Percentiles rank a stretch among this genome's conserved stretches.
phyloP scores from a whole-genome alignment of 2,113 vertebrate species.

The Catagonus wagneri region DNA sequence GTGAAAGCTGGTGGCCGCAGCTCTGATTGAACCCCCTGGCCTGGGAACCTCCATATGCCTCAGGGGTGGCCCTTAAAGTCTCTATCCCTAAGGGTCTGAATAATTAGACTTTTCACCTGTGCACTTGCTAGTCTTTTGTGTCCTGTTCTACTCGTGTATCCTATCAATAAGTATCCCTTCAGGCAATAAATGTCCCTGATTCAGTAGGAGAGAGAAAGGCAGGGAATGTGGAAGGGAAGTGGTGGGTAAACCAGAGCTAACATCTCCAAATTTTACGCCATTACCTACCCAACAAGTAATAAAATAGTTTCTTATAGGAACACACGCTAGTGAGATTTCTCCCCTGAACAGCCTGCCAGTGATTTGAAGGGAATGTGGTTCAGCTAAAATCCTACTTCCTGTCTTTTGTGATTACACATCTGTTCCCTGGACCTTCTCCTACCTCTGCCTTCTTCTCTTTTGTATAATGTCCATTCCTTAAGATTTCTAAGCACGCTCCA shows the following conservation, averaged over 20 bases:
- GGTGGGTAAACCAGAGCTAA: neutral
- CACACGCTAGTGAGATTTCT: neutral
- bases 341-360: neutral
- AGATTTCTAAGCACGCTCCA: neutral
- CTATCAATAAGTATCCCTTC: neutral
- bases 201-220: neutral
- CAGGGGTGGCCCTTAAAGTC: neutral
- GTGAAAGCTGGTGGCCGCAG: too few relatives aligned
- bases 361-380: neutral
- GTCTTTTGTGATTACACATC: neutral
- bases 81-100: neutral
- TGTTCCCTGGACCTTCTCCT: neutral
- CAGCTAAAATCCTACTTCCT: neutral
- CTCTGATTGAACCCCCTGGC: too few relatives aligned
- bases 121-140: neutral
- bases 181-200: neutral
- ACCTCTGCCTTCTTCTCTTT: neutral
- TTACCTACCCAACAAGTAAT: neutral
- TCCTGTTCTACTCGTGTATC: neutral
- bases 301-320: neutral
- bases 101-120: neutral
- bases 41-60: too few relatives aligned
- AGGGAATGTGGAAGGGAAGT: neutral
- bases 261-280: neutral
- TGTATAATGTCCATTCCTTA: neutral